Percentiles rank a stretch among this genome's conserved stretches.
Conservation (phyloP, 2,113 vertebrate species). For the Sinocyclocheilus anshuiensis region DNA sequence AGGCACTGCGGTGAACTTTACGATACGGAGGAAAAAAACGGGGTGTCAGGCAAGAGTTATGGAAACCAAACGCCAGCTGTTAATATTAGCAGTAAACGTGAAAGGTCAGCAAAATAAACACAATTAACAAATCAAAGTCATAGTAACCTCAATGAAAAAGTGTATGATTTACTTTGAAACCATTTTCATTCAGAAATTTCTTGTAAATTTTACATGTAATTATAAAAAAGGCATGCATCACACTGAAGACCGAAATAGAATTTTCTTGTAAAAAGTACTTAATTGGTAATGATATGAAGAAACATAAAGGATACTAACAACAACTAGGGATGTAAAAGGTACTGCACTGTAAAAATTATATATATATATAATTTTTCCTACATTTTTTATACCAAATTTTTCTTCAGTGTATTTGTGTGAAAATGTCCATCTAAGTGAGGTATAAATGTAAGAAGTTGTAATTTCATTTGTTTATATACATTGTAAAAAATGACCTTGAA, state of each 20-base stretch:
- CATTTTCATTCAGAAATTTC: not conserved
- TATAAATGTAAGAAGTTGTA: too few relatives aligned
- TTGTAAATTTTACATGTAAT: not conserved
- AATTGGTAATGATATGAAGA: too few relatives aligned
- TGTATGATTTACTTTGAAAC: not conserved
- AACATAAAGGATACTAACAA: not conserved
- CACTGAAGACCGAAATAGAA: not conserved
- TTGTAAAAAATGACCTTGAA: too few relatives aligned
- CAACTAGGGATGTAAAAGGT: too few relatives aligned
- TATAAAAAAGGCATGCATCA: not conserved
- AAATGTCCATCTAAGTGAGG: too few relatives aligned
- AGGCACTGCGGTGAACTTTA: conserved; percentile 66
- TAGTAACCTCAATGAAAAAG: not conserved
- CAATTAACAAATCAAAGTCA: conserved; percentile 16
- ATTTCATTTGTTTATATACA: too few relatives aligned
- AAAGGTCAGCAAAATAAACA: not conserved
- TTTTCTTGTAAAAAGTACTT: too few relatives aligned
- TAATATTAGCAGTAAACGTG: conserved; percentile 30
- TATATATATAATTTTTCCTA: too few relatives aligned
- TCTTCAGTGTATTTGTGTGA: too few relatives aligned
- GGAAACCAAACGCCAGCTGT: conserved; percentile 3
- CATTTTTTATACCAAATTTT: too few relatives aligned
- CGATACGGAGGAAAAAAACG: conserved; percentile 41
- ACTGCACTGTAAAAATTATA: too few relatives aligned
- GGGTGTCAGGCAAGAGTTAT: conserved; percentile 26